A percentile compares a stretch with the other conserved stretches of the same genome.
Conservation (phyloP, 2,113 vertebrate genomes). For the Epinephelus moara region DNA sequence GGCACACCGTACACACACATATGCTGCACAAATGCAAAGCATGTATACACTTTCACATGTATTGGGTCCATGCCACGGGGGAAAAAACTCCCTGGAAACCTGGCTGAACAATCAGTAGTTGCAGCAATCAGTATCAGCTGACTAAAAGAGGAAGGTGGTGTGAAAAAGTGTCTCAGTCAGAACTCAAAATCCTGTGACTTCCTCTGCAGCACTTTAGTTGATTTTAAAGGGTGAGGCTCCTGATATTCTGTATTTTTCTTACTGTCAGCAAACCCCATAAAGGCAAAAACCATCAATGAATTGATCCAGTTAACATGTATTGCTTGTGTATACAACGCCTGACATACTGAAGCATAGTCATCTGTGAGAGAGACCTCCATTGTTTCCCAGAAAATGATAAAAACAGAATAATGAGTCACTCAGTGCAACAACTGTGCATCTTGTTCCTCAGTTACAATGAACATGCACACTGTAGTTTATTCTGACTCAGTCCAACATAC, state of each 20-base stretch:
- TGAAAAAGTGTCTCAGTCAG: conserved; percentile 8
- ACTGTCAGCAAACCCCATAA: no score
- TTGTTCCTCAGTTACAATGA: neutral
- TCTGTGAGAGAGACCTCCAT: neutral
- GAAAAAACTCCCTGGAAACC: conserved; percentile 38
- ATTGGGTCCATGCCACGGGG: conserved; percentile 49
- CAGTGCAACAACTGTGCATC: neutral
- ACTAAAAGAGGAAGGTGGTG: neutral
- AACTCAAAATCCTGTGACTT: neutral
- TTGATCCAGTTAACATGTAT: neutral
- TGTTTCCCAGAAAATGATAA: neutral
- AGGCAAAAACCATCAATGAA: neutral
- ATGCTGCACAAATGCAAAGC: conserved; percentile 34
- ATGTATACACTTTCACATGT: conserved; percentile 43
- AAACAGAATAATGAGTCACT: neutral
- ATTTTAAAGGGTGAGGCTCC: neutral
- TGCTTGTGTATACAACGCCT: neutral
- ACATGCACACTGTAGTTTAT: neutral
- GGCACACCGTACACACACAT: neutral
- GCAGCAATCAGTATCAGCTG: conserved; percentile 32
- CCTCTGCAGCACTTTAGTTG: neutral
- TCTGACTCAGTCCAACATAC: neutral
- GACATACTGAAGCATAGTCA: no score
- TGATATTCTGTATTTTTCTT: neutral
- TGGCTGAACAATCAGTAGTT: conserved; percentile 27